A percentile compares a stretch with the other conserved stretches of the same genome.
Evolutionary conservation across 2,888 invertebrate species (phyloP).

Genomic region (Meteorus colon): DNA sequence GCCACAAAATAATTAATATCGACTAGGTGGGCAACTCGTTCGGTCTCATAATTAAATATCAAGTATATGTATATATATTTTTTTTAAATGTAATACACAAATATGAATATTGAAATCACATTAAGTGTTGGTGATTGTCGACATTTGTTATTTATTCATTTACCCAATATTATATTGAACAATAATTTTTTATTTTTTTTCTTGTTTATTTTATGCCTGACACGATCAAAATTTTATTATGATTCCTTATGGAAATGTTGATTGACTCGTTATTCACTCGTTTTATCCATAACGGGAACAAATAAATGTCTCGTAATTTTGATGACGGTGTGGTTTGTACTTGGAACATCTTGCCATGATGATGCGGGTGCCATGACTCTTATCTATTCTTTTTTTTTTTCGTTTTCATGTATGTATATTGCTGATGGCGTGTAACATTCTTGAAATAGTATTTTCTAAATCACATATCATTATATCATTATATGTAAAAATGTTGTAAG

Average conservation of each 20-base stretch:
- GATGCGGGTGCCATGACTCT: slow-evolving; percentile 36
- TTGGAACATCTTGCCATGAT: slow-evolving; percentile 10
- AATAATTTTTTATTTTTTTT: slow-evolving; percentile 7
- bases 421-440: neutral
- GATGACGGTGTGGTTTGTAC: slow-evolving; percentile 29
- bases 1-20: slow-evolving; percentile 41
- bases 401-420: neutral
- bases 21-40: slow-evolving; percentile 22
- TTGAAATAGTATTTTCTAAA: neutral
- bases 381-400: slow-evolving; percentile 15
- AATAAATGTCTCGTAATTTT: slow-evolving; percentile 36
- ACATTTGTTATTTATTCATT: slow-evolving; percentile 1
- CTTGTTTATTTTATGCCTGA: slow-evolving; percentile 3
- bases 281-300: slow-evolving; percentile 40
- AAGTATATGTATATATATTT: slow-evolving; percentile 7
- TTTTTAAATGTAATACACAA: neutral
- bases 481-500: neutral
- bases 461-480: neutral
- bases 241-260: slow-evolving; percentile 30
- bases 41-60: slow-evolving; percentile 37
- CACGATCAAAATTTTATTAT: slow-evolving; percentile 24
- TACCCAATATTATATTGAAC: slow-evolving; percentile 10
- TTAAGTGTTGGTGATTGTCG: slow-evolving; percentile 19
- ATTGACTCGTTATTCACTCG: slow-evolving; percentile 41
- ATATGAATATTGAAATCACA: slow-evolving; percentile 35